These are phyloP conservation scores for Phenganax subtilis DNA, from an alignment of 92 coral and sea anemone species.

Conservation along the genomic window DNA sequence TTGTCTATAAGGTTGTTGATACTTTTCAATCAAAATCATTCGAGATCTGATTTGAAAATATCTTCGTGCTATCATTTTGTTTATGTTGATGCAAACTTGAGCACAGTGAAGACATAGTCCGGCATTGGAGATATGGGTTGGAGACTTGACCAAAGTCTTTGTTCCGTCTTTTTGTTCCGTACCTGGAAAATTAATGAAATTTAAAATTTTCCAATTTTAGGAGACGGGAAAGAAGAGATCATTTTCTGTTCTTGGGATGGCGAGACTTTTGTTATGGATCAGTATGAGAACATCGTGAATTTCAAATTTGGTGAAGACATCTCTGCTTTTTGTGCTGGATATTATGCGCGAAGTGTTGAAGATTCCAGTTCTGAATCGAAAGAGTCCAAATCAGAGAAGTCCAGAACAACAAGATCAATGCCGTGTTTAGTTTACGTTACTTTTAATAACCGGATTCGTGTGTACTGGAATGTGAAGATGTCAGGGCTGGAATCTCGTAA, in stretches of 20 bases:
- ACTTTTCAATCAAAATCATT: no score
- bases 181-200: no score
- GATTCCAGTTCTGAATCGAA: slow-evolving; percentile 31
- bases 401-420: no score
- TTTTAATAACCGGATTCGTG: slow-evolving; percentile 69
- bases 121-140: no score
- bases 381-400: no score
- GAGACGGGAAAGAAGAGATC: slow-evolving; percentile 75
- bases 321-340: slow-evolving; percentile 79
- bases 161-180: no score
- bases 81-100: no score
- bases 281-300: slow-evolving; percentile 68
- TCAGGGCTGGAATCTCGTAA: slow-evolving; percentile 57
- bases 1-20: no score
- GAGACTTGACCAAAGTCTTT: no score
- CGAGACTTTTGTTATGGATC: slow-evolving; percentile 70
- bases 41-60: no score
- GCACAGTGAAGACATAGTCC: no score
- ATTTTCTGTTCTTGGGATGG: slow-evolving; percentile 84
- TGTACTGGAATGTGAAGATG: slow-evolving; percentile 69
- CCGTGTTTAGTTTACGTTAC: slow-evolving; percentile 87
- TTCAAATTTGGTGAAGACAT: slow-evolving; percentile 76
- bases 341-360: slow-evolving; percentile 53
- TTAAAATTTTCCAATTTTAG: not conserved
- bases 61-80: no score